These are phyloP conservation scores for Drepana arcuata DNA, from an alignment of 1,140 invertebrate genomes.

Conservation along the genomic window DNA sequence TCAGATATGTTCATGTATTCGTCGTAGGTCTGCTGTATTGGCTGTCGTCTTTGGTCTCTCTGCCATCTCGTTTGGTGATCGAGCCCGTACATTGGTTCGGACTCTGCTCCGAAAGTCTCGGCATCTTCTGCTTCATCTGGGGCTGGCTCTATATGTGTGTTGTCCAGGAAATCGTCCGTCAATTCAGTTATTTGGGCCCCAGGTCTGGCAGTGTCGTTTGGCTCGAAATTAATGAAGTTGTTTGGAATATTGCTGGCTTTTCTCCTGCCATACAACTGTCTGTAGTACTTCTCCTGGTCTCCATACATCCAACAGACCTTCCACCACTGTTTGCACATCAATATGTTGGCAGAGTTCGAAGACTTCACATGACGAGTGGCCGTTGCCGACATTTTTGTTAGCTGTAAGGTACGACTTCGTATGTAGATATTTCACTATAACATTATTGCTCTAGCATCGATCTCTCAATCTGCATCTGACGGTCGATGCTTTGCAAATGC, in stretches of 20 bases:
- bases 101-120: conserved; percentile 43
- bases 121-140: conserved; percentile 34
- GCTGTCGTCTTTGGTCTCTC: conserved; percentile 64
- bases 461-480: too few relatives aligned
- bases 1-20: conserved; percentile 31
- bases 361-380: conserved; percentile 66
- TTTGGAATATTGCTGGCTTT: conserved; percentile 59
- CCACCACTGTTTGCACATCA: conserved; percentile 91
- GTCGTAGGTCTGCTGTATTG: conserved; percentile 50
- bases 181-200: conserved; percentile 66
- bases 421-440: too few relatives aligned
- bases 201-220: conserved; percentile 40
- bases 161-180: conserved; percentile 65
- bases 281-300: conserved; percentile 87
- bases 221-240: conserved; percentile 41
- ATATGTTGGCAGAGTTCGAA: conserved; percentile 76
- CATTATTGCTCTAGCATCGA: too few relatives aligned
- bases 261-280: conserved; percentile 82
- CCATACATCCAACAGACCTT: conserved; percentile 90
- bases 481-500: too few relatives aligned
- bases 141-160: conserved; percentile 43
- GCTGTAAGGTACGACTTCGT: too few relatives aligned
- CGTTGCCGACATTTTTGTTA: conserved; percentile 63
- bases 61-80: conserved; percentile 42
- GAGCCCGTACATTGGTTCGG: conserved; percentile 55